Evolutionary conservation across 1,140 invertebrate species (phyloP).

Genomic region (Paracyclopina nana): DNA sequence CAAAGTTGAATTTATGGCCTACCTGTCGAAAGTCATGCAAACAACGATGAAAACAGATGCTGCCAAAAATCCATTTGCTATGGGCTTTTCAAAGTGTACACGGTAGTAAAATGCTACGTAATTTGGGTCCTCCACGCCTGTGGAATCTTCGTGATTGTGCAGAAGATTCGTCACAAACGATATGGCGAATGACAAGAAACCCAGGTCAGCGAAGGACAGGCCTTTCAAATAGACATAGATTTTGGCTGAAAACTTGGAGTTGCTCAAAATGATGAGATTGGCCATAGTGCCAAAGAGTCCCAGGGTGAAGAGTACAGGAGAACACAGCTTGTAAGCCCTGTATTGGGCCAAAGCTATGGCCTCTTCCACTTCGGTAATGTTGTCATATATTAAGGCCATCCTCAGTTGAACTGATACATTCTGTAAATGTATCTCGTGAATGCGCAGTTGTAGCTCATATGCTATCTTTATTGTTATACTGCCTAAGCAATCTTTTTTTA

Average conservation of each 20-base stretch:
- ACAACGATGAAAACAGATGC: background rate
- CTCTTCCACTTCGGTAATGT: no score
- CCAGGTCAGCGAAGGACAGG: background rate
- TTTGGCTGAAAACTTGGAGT: background rate
- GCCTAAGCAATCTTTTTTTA: no score
- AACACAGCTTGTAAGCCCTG: no score
- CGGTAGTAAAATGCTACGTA: background rate
- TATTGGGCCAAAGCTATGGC: no score
- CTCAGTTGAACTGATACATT: no score
- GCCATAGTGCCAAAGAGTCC: background rate
- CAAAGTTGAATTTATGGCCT: background rate
- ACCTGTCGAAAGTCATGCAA: slow-evolving; percentile 2
- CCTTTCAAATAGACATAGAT: background rate
- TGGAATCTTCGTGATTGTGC: background rate
- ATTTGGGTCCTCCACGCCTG: background rate
- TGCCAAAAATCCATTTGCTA: background rate
- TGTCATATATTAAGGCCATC: no score
- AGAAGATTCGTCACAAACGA: background rate
- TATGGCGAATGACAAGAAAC: background rate
- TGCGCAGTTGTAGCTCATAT: no score
- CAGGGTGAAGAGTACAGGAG: background rate
- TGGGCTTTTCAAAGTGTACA: background rate
- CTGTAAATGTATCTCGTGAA: no score
- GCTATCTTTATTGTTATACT: no score
- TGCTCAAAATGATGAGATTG: background rate